Conservation (phyloP, 2,113 vertebrate species). For the Taxidea taxus region DNA sequence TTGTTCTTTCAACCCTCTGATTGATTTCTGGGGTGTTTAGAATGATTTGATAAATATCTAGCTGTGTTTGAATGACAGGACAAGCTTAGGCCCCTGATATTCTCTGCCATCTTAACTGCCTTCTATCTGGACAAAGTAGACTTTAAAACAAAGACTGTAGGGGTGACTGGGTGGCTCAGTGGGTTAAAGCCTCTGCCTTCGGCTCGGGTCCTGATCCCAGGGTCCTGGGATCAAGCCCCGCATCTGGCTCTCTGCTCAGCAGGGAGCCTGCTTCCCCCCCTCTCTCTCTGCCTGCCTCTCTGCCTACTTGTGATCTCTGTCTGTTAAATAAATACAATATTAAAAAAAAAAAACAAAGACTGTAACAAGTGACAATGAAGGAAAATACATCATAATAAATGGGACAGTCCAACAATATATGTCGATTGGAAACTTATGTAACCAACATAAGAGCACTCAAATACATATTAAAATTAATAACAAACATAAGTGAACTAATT, state of each 20-base stretch:
- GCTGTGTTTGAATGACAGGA: neutral
- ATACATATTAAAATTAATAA: neutral
- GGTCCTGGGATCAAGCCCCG: too few relatives aligned
- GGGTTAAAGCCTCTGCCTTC: too few relatives aligned
- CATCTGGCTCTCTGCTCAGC: too few relatives aligned
- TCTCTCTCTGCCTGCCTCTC: too few relatives aligned
- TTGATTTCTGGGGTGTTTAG: neutral
- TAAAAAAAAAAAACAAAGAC: neutral
- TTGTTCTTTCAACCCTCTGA: neutral
- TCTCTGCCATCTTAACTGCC: neutral
- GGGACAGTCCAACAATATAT: neutral
- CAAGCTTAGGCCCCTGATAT: neutral
- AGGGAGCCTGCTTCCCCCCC: too few relatives aligned
- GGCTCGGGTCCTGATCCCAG: too few relatives aligned
- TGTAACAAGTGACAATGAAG: neutral
- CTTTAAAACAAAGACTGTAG: neutral
- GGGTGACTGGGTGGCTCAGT: too few relatives aligned
- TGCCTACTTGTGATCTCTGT: too few relatives aligned
- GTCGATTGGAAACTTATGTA: neutral
- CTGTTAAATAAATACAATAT: too few relatives aligned
- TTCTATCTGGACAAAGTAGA: neutral
- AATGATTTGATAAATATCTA: neutral
- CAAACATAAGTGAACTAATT: neutral
- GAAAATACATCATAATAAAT: neutral
- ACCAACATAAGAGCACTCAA: neutral